Evolutionary conservation across 2,113 vertebrate genomes (phyloP), one percentile per base, ranked within the genome.

Genomic region (Phalacrocorax carbo): DNA sequence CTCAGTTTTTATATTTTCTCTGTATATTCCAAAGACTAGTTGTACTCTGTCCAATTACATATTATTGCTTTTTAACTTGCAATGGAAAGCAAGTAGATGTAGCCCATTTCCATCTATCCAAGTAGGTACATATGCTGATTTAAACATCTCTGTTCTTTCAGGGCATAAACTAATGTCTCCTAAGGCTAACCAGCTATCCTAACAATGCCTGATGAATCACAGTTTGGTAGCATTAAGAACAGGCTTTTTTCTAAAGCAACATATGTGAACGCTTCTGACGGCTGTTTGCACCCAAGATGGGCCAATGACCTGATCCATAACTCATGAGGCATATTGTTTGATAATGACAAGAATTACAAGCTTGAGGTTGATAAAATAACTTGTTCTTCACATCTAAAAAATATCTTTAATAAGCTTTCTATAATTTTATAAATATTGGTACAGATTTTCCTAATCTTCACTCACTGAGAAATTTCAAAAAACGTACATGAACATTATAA

Each of bases 221-320:
- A 86, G 55, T 16, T 75, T n/a, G 55, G 86, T 55, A 94, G 60
- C 26, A 48, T 44, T 88, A 73, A 68, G 65, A 93, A 90, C 16
- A 48, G 42, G 54, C 23, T 83, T 88, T 77, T 94, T 90, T 72
- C 75, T 91, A 62, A 88, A 92, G 71, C 44, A 88, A 77, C 85
- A 68, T 90, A 90, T 68, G 57, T 72, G 86, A 93, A 71, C 77
- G 38, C 72, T 96, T 92, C 69, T 86, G 86, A 51, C 90, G 52
- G 51, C 86, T 69, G 72, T 61, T 72, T 82, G 73, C 61, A 83
- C 36, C 10, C 46, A 65, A 83, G 46, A 86, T 34, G 55, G 51
- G 57, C 61, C 72, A 93, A 76, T 72, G 69, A 91, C 61, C 83
- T 52, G 73, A 91, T 88, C 86, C 77, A n/a, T 94, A 95, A 90